phyloP scores from a whole-genome alignment of 64 coral and sea anemone species.

The Montipora foliosa region DNA sequence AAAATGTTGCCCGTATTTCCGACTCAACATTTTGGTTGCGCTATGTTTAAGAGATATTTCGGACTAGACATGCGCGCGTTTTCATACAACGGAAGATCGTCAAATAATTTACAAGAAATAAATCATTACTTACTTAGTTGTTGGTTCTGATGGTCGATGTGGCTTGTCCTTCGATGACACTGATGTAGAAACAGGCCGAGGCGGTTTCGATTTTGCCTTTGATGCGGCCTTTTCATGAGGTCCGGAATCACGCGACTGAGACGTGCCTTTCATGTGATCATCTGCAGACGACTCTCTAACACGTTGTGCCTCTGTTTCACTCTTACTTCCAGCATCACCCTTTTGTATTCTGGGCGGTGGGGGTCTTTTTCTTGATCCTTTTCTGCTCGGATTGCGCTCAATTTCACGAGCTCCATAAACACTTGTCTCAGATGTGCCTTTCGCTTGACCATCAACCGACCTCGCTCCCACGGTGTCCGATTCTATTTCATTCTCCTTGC shows the following conservation, averaged over 20 bases:
- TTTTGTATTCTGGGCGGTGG: too few relatives aligned
- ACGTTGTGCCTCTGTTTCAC: conserved; percentile 1
- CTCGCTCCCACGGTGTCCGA: too few relatives aligned
- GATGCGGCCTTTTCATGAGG: conserved; percentile 5
- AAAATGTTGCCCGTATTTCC: too few relatives aligned
- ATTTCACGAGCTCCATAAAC: too few relatives aligned
- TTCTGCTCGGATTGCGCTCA: too few relatives aligned
- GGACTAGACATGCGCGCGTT: too few relatives aligned
- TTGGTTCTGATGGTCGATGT: conserved; percentile 10
- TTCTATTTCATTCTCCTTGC: too few relatives aligned
- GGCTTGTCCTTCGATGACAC: background rate
- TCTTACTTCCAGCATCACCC: background rate
- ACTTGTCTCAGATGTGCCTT: too few relatives aligned
- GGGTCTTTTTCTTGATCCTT: too few relatives aligned
- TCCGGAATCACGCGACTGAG: background rate
- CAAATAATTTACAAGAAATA: background rate
- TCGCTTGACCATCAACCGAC: too few relatives aligned
- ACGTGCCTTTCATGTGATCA: conserved; percentile 3
- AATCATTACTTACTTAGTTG: background rate
- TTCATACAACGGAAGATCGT: background rate
- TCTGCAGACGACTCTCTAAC: background rate
- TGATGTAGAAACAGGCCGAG: conserved; percentile 25
- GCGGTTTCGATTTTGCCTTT: conserved; percentile 52
- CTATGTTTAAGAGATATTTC: too few relatives aligned
- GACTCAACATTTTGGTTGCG: too few relatives aligned